Conservation (phyloP, 1,140 invertebrate genomes). For the Rhopalosiphum padi region DNA sequence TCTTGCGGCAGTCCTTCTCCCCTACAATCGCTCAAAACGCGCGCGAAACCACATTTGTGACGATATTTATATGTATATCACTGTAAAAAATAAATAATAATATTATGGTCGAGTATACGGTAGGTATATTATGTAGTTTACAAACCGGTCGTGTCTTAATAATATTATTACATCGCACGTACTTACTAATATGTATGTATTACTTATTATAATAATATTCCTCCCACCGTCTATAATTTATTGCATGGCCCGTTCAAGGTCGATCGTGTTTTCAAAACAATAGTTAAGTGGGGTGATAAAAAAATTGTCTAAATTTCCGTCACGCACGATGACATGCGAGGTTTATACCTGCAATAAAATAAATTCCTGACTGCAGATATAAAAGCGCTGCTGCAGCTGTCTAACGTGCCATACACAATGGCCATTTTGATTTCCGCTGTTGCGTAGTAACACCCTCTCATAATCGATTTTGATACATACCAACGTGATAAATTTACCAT, state of each 20-base stretch:
- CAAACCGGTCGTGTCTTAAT: not conserved
- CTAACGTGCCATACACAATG: not conserved
- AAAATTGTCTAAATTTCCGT: not conserved
- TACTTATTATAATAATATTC: constrained; percentile 19
- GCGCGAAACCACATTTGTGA: not conserved
- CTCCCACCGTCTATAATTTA: not conserved
- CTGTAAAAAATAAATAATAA: not conserved
- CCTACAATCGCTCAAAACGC: not conserved
- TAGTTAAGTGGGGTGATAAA: not conserved
- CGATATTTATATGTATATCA: not conserved
- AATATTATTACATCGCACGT: not conserved
- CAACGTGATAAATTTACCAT: not conserved
- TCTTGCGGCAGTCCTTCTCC: too few relatives aligned
- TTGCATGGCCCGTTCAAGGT: not conserved
- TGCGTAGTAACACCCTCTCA: not conserved
- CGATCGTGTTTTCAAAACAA: not conserved
- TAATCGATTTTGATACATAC: not conserved
- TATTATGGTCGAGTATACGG: not conserved
- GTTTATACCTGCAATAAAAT: not conserved
- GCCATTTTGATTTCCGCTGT: not conserved
- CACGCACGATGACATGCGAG: not conserved
- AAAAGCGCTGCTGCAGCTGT: not conserved
- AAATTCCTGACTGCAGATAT: not conserved
- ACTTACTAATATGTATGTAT: not conserved
- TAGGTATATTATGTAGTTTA: not conserved